phyloP scores from a whole-genome alignment of 1,140 invertebrate species.

The Halictus rubicundus region DNA sequence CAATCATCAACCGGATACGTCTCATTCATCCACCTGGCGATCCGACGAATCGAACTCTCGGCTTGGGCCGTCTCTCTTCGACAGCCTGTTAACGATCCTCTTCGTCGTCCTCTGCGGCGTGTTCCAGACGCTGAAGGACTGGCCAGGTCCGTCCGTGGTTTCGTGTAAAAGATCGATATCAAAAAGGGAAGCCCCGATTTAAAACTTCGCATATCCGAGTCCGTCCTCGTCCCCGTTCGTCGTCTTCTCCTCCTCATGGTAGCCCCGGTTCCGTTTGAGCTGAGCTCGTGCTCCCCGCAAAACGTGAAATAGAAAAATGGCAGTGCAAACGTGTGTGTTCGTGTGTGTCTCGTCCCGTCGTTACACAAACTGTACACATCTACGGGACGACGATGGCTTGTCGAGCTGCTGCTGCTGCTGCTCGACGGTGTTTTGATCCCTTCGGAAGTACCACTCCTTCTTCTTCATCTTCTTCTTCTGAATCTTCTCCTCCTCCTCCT shows the following conservation, averaged over 20 bases:
- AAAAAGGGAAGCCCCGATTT: slow-evolving; percentile 67
- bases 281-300: slow-evolving; percentile 37
- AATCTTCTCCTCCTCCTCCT: neutral
- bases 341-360: neutral
- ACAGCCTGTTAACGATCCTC: too few relatives aligned
- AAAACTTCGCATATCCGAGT: slow-evolving; percentile 42
- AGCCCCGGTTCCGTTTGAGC: neutral
- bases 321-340: slow-evolving; percentile 63
- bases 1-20: slow-evolving; percentile 61
- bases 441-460: neutral
- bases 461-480: too few relatives aligned
- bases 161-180: slow-evolving; percentile 65
- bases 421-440: neutral
- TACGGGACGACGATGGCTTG: too few relatives aligned
- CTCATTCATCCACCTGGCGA: slow-evolving; percentile 12
- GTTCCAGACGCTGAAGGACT: too few relatives aligned
- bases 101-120: too few relatives aligned
- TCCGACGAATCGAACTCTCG: too few relatives aligned
- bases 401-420: too few relatives aligned
- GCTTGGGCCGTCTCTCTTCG: too few relatives aligned
- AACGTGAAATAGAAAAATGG: slow-evolving; percentile 73
- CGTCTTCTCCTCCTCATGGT: neutral
- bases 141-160: slow-evolving; percentile 7
- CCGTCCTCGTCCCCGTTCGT: slow-evolving; percentile 13
- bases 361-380: too few relatives aligned